phyloP scores from a whole-genome alignment of 1,140 invertebrate genomes.

The Chironomus striatipennis region DNA sequence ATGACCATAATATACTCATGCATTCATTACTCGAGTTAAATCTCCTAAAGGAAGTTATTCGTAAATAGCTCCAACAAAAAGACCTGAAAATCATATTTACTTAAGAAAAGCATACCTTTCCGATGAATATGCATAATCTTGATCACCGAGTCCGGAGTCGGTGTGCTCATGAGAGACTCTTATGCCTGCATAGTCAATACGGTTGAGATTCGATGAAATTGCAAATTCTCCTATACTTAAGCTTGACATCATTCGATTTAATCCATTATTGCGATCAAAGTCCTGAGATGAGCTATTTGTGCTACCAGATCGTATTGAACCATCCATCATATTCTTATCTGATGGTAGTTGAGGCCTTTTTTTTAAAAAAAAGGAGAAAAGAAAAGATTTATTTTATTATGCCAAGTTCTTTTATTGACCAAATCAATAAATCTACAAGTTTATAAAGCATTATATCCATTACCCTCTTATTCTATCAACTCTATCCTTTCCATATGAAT shows the following conservation, averaged over 20 bases:
- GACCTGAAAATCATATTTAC: not conserved
- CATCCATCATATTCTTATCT: constrained; percentile 29
- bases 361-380: too few species aligned
- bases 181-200: constrained; percentile 42
- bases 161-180: constrained; percentile 57
- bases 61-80: too few species aligned
- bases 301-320: constrained; percentile 38
- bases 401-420: not conserved
- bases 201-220: constrained; percentile 38
- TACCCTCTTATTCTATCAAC: constrained; percentile 34
- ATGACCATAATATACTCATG: too few species aligned
- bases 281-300: constrained; percentile 36
- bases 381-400: constrained; percentile 27
- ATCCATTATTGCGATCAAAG: constrained; percentile 35
- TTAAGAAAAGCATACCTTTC: constrained; percentile 42
- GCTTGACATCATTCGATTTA: constrained; percentile 41
- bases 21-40: too few species aligned
- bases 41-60: too few species aligned
- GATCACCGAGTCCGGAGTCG: constrained; percentile 57
- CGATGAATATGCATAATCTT: constrained; percentile 54
- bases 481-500: constrained; percentile 27
- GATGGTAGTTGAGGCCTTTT: constrained; percentile 18
- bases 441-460: constrained; percentile 25
- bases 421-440: not conserved
- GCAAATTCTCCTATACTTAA: constrained; percentile 41